Evolutionary conservation across 2,797 vertebrate genomes (phyloP), one percentile per base, ranked within the genome.

Genomic region (Etheostoma perlongum): DNA sequence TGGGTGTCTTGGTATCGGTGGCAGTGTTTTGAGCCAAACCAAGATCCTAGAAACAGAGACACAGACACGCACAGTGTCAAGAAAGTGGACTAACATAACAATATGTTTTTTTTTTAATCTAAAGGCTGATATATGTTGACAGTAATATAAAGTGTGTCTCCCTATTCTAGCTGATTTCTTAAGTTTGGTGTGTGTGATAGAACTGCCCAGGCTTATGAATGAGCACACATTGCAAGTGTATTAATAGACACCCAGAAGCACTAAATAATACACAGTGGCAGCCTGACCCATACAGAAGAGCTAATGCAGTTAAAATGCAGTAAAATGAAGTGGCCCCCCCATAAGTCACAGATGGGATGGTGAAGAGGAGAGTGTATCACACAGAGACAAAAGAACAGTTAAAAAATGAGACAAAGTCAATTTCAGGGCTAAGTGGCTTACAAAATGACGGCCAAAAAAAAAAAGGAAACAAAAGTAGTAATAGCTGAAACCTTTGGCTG

Each of bases 21-120:
- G 98, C 97, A n/a, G 97, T 96, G 93, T 96, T 95, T 91, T 99
- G 97, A 68, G 97, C 98, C 90, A 99, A 95, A 79, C 98, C 97
- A 59, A 99, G 95, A 93, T 99, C 98, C 98, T 96, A 46, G 21
- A 59, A 23, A 72, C 2, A 27, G 65, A 53, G 44, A 27, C n/a
- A 73, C 14, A 66, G 18, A 58, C 42, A 51, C 7, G 15, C 14
- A 51, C 4, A 30, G 25, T 21, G 52, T 72, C 6, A 67, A 40
- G 48, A 75, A 40, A 36, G 5, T 49, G 11, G n/a, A 69, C 30
- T 16, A 21, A 63, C 2, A 33, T 19, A 13, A 25, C 57, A 5
- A 60, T 60, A 60, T 60, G 0, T 46, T 11, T 51, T 51, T 74
- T 30, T 48, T 16, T 46, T 52, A 13, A 36, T 51, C 12, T 10